Evolutionary conservation across 37 sponge, comb jelly and placozoan species (phyloP), one percentile per base, ranked within the genome.

Genomic region (Ephydatia muelleri): DNA sequence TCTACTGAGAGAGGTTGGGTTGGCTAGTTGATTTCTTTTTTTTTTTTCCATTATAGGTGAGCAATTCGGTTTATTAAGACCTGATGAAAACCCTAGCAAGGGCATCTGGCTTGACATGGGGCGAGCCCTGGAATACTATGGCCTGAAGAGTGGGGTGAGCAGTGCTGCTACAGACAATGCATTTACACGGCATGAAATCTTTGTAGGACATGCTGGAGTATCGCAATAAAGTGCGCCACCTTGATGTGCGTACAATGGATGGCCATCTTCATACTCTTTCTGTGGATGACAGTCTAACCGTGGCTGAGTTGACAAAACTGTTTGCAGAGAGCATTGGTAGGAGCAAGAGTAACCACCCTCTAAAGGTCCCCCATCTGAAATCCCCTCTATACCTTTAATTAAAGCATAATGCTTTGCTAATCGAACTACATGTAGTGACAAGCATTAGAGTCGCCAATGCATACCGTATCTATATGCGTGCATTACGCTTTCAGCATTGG

Each of bases 251-350:
- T 28, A 97, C 92, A 26, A 65, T 99, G 82, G 99, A 99, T 81
- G 94, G 88, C 11, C 75, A 94, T 5, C 76, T 97, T 29, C 91
- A 97, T 82, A 99, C 97, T 22, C 47, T 97, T 22, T 48, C 95
- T 43, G 97, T 95, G 82, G 99, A 99, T 68, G 99, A 99, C 94
- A 97, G 97, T 78, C 90, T 90, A 82, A 97, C 91, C 38, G 99
- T 97, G 16, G 90, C 86, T 32, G 94, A 99, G 57, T 79, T 99
- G 35, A 95, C 91, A 33, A 93, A 90, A 73, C 82, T 92, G 14
- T 87, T 95, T 25, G 95, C 94, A 86, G 90, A 82, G 32, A 86
- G 94, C 67, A 96, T 98, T 76, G 98, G 98, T 95, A 37, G 80
- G 91, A n/a, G n/a, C n/a, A n/a, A n/a, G n/a, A n/a, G n/a, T n/a